phyloP scores from a whole-genome alignment of 2,113 vertebrate species.

The Laterallus jamaicensis region DNA sequence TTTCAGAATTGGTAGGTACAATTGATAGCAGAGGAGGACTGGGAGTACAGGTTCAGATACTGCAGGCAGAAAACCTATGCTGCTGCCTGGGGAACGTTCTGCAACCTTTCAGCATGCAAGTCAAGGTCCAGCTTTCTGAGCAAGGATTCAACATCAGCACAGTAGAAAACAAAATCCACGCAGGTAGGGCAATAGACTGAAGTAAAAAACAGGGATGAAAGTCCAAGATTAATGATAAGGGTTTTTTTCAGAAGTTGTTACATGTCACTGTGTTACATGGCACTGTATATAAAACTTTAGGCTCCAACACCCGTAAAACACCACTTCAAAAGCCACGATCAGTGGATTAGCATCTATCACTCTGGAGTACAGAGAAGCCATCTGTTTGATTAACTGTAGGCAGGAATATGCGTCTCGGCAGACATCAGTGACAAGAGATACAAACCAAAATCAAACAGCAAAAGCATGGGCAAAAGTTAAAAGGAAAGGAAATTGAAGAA shows the following conservation, averaged over 20 bases:
- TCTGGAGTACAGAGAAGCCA: neutral
- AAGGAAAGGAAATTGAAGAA: neutral
- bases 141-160: neutral
- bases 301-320: neutral
- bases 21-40: neutral
- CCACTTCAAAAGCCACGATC: neutral
- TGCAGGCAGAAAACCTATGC: neutral
- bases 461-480: neutral
- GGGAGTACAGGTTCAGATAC: neutral
- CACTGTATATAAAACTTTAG: neutral
- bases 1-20: neutral
- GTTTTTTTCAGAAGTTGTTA: neutral
- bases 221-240: neutral
- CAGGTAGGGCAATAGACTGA: neutral
- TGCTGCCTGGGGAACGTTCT: neutral
- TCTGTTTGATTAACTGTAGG: neutral
- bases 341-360: neutral
- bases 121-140: neutral
- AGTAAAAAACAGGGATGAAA: neutral
- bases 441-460: neutral
- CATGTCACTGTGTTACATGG: neutral
- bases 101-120: neutral
- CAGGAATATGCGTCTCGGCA: neutral
- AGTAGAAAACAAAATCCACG: neutral
- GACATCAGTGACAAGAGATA: neutral